Base-by-base conservation (phyloP, 2,797 vertebrate species). In the Sparidentex hasta region DNA sequence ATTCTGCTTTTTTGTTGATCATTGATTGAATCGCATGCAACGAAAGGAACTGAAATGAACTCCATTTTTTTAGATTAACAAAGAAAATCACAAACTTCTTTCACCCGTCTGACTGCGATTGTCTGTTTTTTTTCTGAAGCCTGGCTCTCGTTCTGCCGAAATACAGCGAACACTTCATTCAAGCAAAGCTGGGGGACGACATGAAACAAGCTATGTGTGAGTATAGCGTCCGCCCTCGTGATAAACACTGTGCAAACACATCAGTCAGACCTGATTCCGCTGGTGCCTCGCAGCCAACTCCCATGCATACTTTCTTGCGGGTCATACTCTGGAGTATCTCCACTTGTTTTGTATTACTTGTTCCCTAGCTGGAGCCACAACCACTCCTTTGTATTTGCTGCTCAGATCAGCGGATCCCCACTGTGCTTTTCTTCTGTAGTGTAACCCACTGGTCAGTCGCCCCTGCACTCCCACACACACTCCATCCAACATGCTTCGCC, bases 121-220 rank as follows among this genome's bases (percentile, higher is more conserved):
- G 92, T 96, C 69, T 94, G 72, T 74, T 69, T 33, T 8, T 33
- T 8, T 33, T 33, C 74, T 69, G 69, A 94, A 99, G 98, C 94
- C 95, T 99, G 95, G 98, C 98, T 76, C 94, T 99, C 85, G 98
- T 96, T 85, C 95, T 99, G 86, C 98, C 98, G 55, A 97, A 97
- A 87, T 99, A 99, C 96, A 98, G 97, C 86, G 97, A 98, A 94
- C 97, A 99, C 94, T 99, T 98, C 94, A 98, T 99, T 93, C 97
- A 98, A 94, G 97, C 98, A 71, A 98, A 96, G 92, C 95, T 98
- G 87, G 97, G 97, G 65, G 96, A 99, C 71, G 93, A 96, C 79
- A 95, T 98, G 89, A 95, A 82, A 84, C 96, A 98, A 96, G 97
- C 97, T 65, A 97, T 90, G 94, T 97, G 98, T 99, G 95, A 99